phyloP scores from a whole-genome alignment of 2,797 vertebrate species.

The Emys orbicularis region DNA sequence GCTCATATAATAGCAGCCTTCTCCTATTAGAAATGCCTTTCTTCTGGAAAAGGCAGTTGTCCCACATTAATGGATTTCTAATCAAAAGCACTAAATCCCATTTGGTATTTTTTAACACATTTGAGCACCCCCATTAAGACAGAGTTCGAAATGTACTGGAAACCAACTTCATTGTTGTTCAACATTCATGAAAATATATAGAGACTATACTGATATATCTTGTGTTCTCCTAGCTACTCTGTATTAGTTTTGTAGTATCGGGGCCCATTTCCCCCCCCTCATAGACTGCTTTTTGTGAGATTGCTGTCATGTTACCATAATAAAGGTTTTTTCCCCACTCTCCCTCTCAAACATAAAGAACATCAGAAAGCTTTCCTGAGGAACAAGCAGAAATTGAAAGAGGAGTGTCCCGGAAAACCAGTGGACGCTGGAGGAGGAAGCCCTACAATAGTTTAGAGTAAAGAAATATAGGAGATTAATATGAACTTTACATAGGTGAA shows the following conservation, averaged over 20 bases:
- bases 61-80: conserved; percentile 64
- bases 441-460: background rate
- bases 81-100: conserved; percentile 61
- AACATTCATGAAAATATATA: conserved; percentile 15
- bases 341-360: conserved; percentile 15
- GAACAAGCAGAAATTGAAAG: conserved; percentile 18
- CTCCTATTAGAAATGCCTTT: conserved; percentile 70
- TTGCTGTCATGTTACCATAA: background rate
- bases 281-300: background rate
- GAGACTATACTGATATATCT: conserved; percentile 27
- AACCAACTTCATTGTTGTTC: conserved; percentile 56
- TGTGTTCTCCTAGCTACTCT: conserved; percentile 6
- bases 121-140: conserved; percentile 50
- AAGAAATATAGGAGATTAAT: background rate
- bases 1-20: conserved; percentile 57
- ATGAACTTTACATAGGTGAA: background rate
- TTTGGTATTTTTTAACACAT: conserved; percentile 62
- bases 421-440: background rate
- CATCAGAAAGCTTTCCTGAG: background rate
- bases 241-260: conserved; percentile 24
- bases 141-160: conserved; percentile 53
- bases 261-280: background rate
- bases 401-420: background rate
- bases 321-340: background rate
- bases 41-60: conserved; percentile 65